Percentiles rank a stretch among this genome's conserved stretches.
Conservation (phyloP, 2,888 invertebrate genomes). For the Pharmacophagus antenor region DNA sequence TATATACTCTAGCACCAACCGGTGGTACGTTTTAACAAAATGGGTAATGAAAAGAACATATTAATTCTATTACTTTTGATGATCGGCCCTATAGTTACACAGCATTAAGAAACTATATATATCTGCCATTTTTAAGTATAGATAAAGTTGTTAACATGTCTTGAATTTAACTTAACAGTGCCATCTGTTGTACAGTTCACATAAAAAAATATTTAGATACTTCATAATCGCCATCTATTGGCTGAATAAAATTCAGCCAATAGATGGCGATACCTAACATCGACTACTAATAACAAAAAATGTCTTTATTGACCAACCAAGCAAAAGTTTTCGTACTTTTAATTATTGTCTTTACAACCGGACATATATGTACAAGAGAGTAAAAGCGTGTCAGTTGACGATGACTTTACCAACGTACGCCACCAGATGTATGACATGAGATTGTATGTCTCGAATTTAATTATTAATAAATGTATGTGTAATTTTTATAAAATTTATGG, state of each 20-base stretch:
- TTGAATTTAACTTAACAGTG: background rate
- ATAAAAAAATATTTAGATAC: background rate
- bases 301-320: constrained; percentile 6
- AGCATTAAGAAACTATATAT: too few relatives aligned
- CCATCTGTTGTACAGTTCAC: background rate
- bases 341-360: constrained; percentile 34
- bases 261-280: background rate
- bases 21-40: too few relatives aligned
- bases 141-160: too few relatives aligned
- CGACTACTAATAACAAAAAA: background rate
- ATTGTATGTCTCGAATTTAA: background rate
- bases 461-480: too few relatives aligned
- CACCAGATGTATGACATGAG: constrained; percentile 9
- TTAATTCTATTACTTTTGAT: too few relatives aligned
- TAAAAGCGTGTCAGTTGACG: constrained; percentile 32
- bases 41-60: too few relatives aligned
- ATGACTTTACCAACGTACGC: constrained; percentile 24
- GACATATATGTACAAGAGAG: constrained; percentile 24
- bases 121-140: too few relatives aligned
- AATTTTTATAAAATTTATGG: too few relatives aligned
- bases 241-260: background rate
- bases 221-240: constrained; percentile 18
- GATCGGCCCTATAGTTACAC: too few relatives aligned
- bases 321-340: constrained; percentile 27
- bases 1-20: too few relatives aligned